These are phyloP conservation scores for Morphnarchus princeps DNA, from an alignment of 2,113 vertebrate species.

Conservation along the genomic window DNA sequence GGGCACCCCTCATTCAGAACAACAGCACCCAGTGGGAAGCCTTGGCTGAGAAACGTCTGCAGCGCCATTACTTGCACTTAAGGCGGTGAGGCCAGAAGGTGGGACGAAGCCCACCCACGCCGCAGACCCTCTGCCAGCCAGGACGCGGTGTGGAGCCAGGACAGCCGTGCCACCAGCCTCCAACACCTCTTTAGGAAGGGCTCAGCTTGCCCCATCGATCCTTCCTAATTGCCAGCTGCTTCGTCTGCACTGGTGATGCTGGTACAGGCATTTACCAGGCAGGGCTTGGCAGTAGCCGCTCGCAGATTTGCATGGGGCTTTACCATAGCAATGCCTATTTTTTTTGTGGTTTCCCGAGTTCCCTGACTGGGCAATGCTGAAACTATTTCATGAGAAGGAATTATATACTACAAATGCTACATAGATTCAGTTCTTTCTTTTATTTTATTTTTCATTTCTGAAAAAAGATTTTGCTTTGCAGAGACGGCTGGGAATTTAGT, in stretches of 20 bases:
- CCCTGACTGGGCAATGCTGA: not conserved
- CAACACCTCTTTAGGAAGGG: not conserved
- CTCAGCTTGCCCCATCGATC: not conserved
- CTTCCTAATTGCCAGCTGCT: not conserved
- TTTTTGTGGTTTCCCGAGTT: not conserved
- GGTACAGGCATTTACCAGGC: not conserved
- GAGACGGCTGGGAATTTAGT: not conserved
- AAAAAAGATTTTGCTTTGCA: not conserved
- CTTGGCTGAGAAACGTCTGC: not conserved
- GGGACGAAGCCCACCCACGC: not conserved
- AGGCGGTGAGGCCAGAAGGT: not conserved
- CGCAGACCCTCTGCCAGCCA: not conserved
- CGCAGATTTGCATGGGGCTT: not conserved
- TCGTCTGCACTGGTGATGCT: accelerated
- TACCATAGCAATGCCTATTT: not conserved
- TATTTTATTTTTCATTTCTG: not conserved
- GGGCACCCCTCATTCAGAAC: not conserved
- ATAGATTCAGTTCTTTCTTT: not conserved
- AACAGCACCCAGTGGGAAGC: not conserved
- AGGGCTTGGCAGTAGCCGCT: not conserved
- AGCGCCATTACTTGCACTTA: accelerated
- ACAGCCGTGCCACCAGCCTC: accelerated
- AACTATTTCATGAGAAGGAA: not conserved
- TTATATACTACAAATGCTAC: not conserved
- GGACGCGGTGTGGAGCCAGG: not conserved